Base-by-base conservation (phyloP, 2,888 invertebrate species). In the Torymus aiolomorphi region DNA sequence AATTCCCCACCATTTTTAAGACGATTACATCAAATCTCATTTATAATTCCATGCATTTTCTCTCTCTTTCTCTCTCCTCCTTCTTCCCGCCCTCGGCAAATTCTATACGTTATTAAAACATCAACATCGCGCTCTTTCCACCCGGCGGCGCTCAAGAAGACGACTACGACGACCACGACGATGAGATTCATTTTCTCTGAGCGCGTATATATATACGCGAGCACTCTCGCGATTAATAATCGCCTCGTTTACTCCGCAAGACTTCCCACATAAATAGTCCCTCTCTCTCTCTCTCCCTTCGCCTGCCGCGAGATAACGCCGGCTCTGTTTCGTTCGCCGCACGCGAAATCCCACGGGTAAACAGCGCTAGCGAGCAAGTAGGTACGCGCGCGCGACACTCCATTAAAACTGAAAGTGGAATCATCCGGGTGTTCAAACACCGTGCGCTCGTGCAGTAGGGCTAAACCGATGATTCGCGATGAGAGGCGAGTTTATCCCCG, bases 291-390 rank as follows among this genome's bases (percentile, higher is more conserved):
- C 24, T 4, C 61, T 62, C 56, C 11, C 69, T 54, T 14, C 51
- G 31, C 31, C 31, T 31, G 31, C 31, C 31, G 24, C 69, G 42
- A 79, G 70, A 75, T 75, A 79, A 79, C 79, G 54, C 24, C 61
- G 49, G 56, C 59, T 8, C 54, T 54, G 61, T 18, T 10, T 2
- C 13, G 14, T 49, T 42, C 42, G 42, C 18, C 49, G 74, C 69
- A 65, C 69, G 61, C 67, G 70, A 65, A 82, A 80, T 70, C 79
- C 79, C 76, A 74, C 74, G 67, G 71, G 77, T 81, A 76, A 80
- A 76, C 80, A 80, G 57, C 20, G 20, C 20, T 20, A 20, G 20
- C 31, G 31, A 51, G 65, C 12, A 49, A 51, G 61, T 54, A 24
- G 16, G 18, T 31, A 31, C 57, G 56, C 1, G n/a, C 3, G 31